phyloP scores from a whole-genome alignment of 2,797 vertebrate genomes.

The Simalia tracyae region DNA sequence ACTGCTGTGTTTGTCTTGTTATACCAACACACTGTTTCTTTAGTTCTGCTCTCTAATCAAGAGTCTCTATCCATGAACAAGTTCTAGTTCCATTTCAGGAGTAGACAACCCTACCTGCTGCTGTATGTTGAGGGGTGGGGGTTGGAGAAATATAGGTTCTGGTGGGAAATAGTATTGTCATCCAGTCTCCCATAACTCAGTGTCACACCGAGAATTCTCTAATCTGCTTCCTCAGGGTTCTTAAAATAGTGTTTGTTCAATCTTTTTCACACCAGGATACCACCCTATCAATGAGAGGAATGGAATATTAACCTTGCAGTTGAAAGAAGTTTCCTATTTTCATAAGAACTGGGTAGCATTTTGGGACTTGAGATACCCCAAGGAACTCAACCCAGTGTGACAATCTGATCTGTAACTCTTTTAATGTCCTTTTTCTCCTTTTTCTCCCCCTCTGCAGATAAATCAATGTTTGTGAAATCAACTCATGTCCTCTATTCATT shows the following conservation, averaged over 20 bases:
- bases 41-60: background rate
- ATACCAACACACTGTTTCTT: background rate
- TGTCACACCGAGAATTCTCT: background rate
- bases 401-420: constrained; percentile 9
- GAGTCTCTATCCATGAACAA: background rate
- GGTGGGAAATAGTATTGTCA: background rate
- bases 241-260: background rate
- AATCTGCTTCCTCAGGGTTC: background rate
- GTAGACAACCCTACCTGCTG: background rate
- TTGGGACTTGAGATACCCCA: background rate
- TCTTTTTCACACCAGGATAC: background rate
- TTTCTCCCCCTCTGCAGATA: background rate
- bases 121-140: background rate
- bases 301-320: background rate
- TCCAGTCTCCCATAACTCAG: background rate
- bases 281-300: background rate
- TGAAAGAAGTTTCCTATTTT: constrained; percentile 7
- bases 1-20: background rate
- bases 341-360: background rate
- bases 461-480: constrained; percentile 40
- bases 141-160: background rate
- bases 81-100: background rate
- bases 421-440: constrained; percentile 2
- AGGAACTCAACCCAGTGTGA: background rate
- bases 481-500: constrained; percentile 30